Percentiles rank a stretch among this genome's conserved stretches.
Evolutionary conservation across 2,888 invertebrate genomes (phyloP).

Genomic region (Cyclophora punctaria): DNA sequence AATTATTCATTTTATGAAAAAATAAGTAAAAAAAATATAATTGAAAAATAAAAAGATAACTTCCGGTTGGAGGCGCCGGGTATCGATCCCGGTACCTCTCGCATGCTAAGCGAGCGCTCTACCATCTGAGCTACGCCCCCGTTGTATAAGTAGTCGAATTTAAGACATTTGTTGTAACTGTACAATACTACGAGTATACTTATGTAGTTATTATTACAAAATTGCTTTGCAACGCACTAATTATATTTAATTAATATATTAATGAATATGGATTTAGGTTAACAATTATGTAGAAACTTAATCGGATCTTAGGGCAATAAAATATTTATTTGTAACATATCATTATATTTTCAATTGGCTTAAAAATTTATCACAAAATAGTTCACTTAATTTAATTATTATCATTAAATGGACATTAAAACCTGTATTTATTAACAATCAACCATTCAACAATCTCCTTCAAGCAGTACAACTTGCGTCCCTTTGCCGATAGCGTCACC

Average conservation of each 20-base stretch:
- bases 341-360: not conserved
- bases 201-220: too few relatives aligned
- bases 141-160: conserved; percentile 1
- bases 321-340: not conserved
- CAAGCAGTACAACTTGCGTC: conserved; percentile 75
- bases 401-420: too few relatives aligned
- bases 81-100: conserved; percentile 76
- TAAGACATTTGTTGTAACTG: not conserved
- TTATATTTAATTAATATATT: too few relatives aligned
- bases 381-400: too few relatives aligned
- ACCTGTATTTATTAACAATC: too few relatives aligned
- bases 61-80: conserved; percentile 66
- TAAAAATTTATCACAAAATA: conserved; percentile 1
- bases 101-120: conserved; percentile 76
- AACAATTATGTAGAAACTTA: too few relatives aligned
- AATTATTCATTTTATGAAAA: not conserved
- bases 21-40: not conserved
- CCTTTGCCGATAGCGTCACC: conserved; percentile 92
- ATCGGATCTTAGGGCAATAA: too few relatives aligned
- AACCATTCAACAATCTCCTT: conserved; percentile 38
- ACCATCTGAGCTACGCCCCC: conserved; percentile 76
- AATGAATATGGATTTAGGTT: too few relatives aligned
- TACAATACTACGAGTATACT: too few relatives aligned
- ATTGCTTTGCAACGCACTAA: too few relatives aligned
- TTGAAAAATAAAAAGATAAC: not conserved